A percentile compares a stretch with the other conserved stretches of the same genome.
phyloP scores from a whole-genome alignment of 1,140 invertebrate species.

The Zaprionus gabonicus region DNA sequence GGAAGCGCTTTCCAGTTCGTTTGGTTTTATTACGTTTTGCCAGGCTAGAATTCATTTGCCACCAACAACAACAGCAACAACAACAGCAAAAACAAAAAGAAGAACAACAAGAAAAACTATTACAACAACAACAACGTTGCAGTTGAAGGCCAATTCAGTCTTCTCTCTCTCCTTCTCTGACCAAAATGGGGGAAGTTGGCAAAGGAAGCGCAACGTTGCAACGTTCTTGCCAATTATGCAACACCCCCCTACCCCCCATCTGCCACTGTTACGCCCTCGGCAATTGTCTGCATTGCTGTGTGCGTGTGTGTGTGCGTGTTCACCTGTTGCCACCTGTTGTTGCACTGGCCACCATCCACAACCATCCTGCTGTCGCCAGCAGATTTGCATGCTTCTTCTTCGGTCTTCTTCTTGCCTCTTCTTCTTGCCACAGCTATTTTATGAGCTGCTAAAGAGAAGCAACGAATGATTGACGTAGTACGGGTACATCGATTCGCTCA shows the following conservation, averaged over 20 bases:
- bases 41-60: constrained; percentile 61
- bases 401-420: not conserved
- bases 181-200: constrained; percentile 24
- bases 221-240: constrained; percentile 56
- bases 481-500: not conserved
- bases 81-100: not conserved
- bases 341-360: not conserved
- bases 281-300: constrained; percentile 30
- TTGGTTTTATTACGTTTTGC: constrained; percentile 64
- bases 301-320: not conserved
- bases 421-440: not conserved
- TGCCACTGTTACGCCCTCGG: constrained; percentile 15
- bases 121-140: constrained; percentile 36
- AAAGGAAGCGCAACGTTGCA: constrained; percentile 47
- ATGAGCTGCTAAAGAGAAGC: constrained; percentile 6
- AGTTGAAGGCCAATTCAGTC: constrained; percentile 49
- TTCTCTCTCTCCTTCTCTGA: constrained; percentile 28
- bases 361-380: constrained; percentile 16
- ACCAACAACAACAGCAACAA: constrained; percentile 10
- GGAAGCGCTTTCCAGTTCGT: constrained; percentile 77
- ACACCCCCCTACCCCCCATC: not conserved
- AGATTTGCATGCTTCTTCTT: constrained; percentile 29
- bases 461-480: no score
- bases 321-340: constrained; percentile 27
- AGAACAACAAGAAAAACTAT: constrained; percentile 22